phyloP scores from a whole-genome alignment of 2,113 vertebrate genomes.

The Pan paniscus region DNA sequence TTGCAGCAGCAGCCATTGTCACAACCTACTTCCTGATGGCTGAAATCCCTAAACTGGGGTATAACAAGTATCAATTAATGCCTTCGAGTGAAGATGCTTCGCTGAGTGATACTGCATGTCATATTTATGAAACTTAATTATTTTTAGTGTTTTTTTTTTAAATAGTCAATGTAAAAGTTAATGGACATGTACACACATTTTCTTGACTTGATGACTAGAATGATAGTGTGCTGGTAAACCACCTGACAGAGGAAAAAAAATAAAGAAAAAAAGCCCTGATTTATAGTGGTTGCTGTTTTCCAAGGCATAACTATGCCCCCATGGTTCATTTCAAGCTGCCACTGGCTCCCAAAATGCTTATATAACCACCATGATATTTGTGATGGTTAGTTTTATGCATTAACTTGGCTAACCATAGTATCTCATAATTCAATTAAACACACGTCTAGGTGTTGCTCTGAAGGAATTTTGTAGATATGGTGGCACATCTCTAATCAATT shows the following conservation, averaged over 20 bases:
- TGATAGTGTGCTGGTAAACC: background rate
- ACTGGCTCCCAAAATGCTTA: background rate
- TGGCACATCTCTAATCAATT: background rate
- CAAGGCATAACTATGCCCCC: background rate
- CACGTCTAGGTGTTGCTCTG: background rate
- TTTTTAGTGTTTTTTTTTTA: background rate
- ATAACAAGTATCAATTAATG: background rate
- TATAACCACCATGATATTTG: background rate
- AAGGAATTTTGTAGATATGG: background rate
- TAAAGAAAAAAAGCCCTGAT: background rate
- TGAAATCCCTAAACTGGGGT: background rate
- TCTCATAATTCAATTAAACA: background rate
- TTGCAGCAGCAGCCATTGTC: background rate
- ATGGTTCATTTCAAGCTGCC: background rate
- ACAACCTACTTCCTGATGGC: background rate
- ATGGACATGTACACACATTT: background rate
- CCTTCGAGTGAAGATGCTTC: background rate
- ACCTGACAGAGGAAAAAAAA: background rate
- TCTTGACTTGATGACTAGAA: background rate
- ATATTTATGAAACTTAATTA: too few relatives aligned
- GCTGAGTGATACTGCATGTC: background rate
- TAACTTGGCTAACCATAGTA: background rate
- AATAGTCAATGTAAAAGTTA: background rate
- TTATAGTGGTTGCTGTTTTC: background rate
- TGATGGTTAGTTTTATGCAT: background rate